Evolutionary conservation across 2,888 invertebrate species (phyloP).

Genomic region (Amphipyra berbera): DNA sequence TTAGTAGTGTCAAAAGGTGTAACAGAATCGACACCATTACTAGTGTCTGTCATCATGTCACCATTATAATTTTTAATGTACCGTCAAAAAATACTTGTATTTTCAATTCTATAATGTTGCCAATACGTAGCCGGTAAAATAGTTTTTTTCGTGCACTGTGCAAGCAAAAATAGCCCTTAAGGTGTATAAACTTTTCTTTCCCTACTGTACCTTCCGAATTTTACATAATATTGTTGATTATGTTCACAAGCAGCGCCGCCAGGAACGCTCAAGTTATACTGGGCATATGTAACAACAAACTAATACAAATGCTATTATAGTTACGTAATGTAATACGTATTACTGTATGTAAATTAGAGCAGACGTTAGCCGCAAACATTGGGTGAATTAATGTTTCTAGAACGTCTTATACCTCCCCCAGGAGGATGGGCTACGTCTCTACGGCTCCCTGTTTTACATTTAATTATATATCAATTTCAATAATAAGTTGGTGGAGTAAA

Average conservation of each 20-base stretch:
- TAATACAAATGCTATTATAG: conserved; percentile 72
- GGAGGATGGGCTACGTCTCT: conserved; percentile 56
- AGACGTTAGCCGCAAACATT: conserved; percentile 80
- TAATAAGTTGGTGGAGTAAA: conserved; percentile 15
- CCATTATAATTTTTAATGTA: no score
- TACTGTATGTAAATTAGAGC: conserved; percentile 80
- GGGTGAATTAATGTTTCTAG: conserved; percentile 78
- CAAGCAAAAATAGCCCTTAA: no score
- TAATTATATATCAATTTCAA: conserved; percentile 47
- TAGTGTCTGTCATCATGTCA: no score
- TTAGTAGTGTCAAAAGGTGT: no score
- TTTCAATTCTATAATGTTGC: no score
- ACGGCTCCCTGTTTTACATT: conserved; percentile 52
- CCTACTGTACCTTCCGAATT: no score
- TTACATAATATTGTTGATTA: no score
- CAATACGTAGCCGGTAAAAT: no score
- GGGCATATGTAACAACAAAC: conserved; percentile 49
- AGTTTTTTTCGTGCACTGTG: no score
- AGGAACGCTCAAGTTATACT: conserved; percentile 3
- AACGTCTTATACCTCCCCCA: conserved; percentile 63
- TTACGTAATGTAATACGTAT: conserved; percentile 67
- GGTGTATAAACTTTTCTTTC: no score
- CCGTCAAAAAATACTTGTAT: no score
- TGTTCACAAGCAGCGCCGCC: neutral
- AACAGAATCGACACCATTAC: no score